phyloP scores from a whole-genome alignment of 2,113 vertebrate species.

The Odocoileus hemionus region DNA sequence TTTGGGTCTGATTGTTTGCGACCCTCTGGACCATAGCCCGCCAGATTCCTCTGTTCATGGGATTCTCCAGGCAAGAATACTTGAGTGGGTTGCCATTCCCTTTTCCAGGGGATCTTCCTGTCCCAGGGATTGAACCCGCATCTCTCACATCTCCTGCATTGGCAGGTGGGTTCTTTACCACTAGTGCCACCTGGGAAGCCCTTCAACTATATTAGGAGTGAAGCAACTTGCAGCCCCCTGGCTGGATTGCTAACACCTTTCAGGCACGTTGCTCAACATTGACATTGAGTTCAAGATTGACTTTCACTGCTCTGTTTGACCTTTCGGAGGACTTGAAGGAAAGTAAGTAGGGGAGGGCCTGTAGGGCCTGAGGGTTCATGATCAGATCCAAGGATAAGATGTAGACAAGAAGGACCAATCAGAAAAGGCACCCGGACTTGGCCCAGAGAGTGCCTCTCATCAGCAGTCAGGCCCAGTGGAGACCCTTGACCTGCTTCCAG shows the following conservation, averaged over 20 bases:
- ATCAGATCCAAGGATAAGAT: no score
- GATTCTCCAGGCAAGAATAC: not conserved
- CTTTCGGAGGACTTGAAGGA: not conserved
- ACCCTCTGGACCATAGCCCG: not conserved
- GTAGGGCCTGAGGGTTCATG: rapidly evolving
- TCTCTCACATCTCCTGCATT: not conserved
- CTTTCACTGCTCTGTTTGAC: not conserved
- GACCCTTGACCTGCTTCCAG: not conserved
- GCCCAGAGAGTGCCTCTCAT: not conserved
- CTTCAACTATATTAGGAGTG: not conserved
- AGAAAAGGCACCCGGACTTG: no score
- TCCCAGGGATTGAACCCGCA: not conserved
- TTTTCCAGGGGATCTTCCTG: not conserved
- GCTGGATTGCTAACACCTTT: not conserved
- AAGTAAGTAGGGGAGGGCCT: rapidly evolving
- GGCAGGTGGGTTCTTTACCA: not conserved
- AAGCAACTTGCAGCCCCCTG: not conserved
- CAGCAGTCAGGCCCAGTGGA: rapidly evolving
- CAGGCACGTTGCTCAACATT: not conserved
- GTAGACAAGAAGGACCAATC: not conserved
- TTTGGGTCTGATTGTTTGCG: not conserved
- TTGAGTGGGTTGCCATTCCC: not conserved
- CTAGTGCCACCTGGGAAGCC: not conserved
- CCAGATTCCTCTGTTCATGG: not conserved
- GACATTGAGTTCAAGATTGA: not conserved